Evolutionary conservation across 2,888 invertebrate species (phyloP).

Genomic region (Heliconius cydno): DNA sequence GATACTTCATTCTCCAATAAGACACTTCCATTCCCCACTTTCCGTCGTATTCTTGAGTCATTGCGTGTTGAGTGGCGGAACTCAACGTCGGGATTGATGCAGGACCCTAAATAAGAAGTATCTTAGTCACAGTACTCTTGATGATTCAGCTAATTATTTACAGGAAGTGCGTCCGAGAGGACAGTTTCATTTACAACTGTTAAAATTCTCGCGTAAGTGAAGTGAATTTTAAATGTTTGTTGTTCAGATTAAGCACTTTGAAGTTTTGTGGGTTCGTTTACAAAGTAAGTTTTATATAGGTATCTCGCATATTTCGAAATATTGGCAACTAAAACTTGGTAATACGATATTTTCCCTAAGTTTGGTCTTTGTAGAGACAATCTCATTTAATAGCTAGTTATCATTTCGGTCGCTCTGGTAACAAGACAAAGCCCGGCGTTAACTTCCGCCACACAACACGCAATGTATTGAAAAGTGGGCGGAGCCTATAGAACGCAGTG

Average conservation of each 20-base stretch:
- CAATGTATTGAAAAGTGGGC: no score
- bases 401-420: background rate
- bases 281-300: background rate
- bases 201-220: slow-evolving; percentile 8
- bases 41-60: no score
- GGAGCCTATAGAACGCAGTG: no score
- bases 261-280: background rate
- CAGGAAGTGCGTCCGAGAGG: slow-evolving; percentile 6
- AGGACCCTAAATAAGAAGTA: background rate
- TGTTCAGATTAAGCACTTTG: background rate
- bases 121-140: background rate
- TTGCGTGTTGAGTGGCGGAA: no score
- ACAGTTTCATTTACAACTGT: slow-evolving; percentile 13
- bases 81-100: no score
- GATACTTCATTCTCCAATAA: no score
- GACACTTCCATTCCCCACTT: no score
- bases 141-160: slow-evolving; percentile 4
- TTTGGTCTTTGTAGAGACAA: no score
- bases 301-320: no score
- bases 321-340: no score
- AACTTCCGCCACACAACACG: background rate
- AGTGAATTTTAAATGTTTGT: background rate
- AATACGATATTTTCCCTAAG: no score
- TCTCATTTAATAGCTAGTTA: no score
- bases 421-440: background rate